Percentiles rank a stretch among this genome's conserved stretches.
Evolutionary conservation across 37 sponge, comb jelly and placozoan genomes (phyloP).

Genomic region (Tethya wilhelma): DNA sequence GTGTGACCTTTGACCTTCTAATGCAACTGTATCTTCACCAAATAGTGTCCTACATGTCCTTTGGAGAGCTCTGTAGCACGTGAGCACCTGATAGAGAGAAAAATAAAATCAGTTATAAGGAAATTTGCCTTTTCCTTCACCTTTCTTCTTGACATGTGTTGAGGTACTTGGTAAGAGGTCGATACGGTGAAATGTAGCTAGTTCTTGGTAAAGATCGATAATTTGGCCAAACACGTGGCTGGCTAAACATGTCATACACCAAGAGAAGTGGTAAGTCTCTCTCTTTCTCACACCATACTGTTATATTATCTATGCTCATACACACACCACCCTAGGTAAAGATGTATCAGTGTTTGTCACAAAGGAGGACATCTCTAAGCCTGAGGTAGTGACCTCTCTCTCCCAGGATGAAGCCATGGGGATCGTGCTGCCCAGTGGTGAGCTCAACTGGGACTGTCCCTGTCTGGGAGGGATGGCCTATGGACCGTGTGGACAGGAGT

Average conservation of each 20-base stretch:
- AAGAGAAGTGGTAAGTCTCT: constrained; percentile 62
- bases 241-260: constrained; percentile 72
- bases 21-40: constrained; percentile 4
- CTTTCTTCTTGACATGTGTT: background rate
- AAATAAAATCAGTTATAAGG: background rate
- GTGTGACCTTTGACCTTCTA: constrained; percentile 13
- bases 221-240: background rate
- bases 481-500: constrained; percentile 88
- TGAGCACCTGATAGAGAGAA: constrained; percentile 2
- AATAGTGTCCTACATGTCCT: constrained; percentile 37
- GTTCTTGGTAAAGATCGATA: background rate
- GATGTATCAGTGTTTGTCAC: constrained; percentile 82
- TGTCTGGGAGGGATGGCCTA: constrained; percentile 89
- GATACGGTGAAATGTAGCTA: background rate
- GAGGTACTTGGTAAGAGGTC: background rate
- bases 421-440: constrained; percentile 82
- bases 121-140: background rate
- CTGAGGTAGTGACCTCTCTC: constrained; percentile 38
- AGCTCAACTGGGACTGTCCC: constrained; percentile 97
- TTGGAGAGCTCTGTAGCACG: constrained; percentile 22
- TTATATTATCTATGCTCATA: background rate
- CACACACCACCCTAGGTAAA: constrained; percentile 46
- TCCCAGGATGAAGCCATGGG: constrained; percentile 71
- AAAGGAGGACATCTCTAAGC: constrained; percentile 75
- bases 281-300: background rate